phyloP scores from a whole-genome alignment of 2,113 vertebrate genomes.

The Pomatorhinus ruficollis region DNA sequence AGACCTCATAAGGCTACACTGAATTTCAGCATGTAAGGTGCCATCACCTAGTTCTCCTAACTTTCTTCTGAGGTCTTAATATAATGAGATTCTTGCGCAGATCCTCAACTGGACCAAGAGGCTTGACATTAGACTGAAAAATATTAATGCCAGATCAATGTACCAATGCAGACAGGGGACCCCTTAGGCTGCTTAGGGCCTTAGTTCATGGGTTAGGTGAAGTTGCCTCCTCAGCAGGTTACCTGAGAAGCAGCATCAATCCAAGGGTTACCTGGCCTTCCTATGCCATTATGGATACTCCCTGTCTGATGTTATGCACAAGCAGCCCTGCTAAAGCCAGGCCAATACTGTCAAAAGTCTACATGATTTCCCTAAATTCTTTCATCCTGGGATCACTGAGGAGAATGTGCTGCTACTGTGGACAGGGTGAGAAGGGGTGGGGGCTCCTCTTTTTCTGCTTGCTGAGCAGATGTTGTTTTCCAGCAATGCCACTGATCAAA shows the following conservation, averaged over 20 bases:
- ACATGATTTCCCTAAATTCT: background rate
- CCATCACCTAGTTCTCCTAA: background rate
- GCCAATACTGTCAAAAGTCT: background rate
- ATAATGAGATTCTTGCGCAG: background rate
- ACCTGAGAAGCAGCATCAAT: background rate
- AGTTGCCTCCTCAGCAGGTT: background rate
- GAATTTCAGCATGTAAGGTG: background rate
- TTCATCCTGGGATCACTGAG: background rate
- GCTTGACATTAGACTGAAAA: background rate
- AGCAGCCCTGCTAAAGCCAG: background rate
- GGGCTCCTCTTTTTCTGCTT: background rate
- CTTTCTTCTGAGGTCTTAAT: background rate
- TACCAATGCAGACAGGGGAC: background rate
- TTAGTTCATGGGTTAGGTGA: background rate
- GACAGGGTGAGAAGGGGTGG: background rate
- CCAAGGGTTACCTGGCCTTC: background rate
- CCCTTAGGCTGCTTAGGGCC: background rate
- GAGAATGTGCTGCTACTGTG: background rate
- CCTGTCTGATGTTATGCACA: background rate
- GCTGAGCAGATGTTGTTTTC: background rate
- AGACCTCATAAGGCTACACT: background rate
- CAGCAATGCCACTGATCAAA: background rate
- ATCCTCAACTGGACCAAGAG: background rate
- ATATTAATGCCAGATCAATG: background rate
- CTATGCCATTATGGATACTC: background rate